Evolutionary conservation across 2,797 vertebrate genomes (phyloP).

Genomic region (Enteromius unitaeniatus): DNA sequence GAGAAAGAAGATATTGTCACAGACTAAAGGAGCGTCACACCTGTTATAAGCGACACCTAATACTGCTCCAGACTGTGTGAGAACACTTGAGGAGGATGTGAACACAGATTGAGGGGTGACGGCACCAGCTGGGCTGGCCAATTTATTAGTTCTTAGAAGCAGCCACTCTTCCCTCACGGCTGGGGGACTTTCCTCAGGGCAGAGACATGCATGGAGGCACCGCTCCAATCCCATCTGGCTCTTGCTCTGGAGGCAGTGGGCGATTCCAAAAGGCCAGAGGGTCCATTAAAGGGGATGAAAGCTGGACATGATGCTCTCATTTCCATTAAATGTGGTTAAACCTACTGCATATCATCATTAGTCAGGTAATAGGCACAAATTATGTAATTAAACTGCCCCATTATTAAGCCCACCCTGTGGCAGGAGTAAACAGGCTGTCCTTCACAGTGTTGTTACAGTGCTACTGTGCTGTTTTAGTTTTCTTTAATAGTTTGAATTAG

Average conservation of each 20-base stretch:
- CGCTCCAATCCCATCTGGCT: conserved; percentile 26
- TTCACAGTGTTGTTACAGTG: neutral
- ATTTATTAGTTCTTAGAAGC: conserved; percentile 34
- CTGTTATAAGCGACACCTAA: conserved; percentile 75
- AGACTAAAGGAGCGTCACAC: conserved; percentile 73
- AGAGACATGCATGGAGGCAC: conserved; percentile 21
- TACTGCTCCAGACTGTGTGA: conserved; percentile 62
- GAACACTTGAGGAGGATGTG: conserved; percentile 48
- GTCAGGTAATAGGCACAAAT: conserved; percentile 57
- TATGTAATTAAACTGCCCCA: conserved; percentile 48
- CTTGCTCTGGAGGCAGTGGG: conserved; percentile 13
- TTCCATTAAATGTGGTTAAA: conserved; percentile 34
- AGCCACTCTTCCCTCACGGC: neutral
- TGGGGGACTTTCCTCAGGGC: conserved; percentile 9
- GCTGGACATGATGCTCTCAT: conserved; percentile 32
- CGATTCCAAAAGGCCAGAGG: conserved; percentile 27
- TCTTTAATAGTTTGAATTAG: neutral
- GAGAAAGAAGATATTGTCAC: conserved; percentile 65
- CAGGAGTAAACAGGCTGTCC: conserved; percentile 37
- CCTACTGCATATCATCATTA: conserved; percentile 43
- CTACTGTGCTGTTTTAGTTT: neutral
- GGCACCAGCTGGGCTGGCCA: conserved; percentile 51
- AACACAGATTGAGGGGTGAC: conserved; percentile 45
- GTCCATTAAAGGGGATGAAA: conserved; percentile 32
- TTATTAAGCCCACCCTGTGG: conserved; percentile 49